Evolutionary conservation across 2,113 vertebrate genomes (phyloP).

Genomic region (Anhinga rufa): DNA sequence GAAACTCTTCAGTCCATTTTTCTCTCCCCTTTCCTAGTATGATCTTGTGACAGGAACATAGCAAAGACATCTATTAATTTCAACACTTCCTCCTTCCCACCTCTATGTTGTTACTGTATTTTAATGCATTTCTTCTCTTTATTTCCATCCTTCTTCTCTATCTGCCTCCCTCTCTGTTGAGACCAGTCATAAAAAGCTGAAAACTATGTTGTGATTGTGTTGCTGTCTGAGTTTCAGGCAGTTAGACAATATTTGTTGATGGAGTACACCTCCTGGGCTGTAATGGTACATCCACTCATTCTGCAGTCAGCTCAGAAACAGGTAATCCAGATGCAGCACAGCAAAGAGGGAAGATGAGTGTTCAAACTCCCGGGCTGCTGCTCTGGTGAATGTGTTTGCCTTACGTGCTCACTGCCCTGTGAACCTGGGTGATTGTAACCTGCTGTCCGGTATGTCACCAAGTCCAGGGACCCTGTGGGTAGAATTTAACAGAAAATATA

Average conservation of each 20-base stretch:
- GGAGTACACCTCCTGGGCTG: background rate
- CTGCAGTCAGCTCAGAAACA: background rate
- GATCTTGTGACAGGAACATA: background rate
- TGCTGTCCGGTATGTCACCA: background rate
- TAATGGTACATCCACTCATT: background rate
- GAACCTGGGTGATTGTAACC: background rate
- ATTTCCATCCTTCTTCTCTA: background rate
- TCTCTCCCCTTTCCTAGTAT: background rate
- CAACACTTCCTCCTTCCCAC: background rate
- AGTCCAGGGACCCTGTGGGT: background rate
- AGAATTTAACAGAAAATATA: background rate
- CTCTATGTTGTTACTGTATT: background rate
- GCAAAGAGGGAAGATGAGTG: background rate
- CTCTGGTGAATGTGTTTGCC: background rate
- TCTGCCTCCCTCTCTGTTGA: background rate
- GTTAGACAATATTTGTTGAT: background rate
- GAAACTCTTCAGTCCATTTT: background rate
- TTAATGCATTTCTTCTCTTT: background rate
- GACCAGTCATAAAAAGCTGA: background rate
- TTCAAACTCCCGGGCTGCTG: background rate
- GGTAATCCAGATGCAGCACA: background rate
- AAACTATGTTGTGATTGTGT: background rate
- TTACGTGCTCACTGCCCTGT: rapidly evolving
- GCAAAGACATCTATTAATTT: background rate
- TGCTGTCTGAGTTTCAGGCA: background rate